These are phyloP conservation scores for Cottus gobio DNA, from an alignment of 2,113 vertebrate genomes.

Conservation along the genomic window DNA sequence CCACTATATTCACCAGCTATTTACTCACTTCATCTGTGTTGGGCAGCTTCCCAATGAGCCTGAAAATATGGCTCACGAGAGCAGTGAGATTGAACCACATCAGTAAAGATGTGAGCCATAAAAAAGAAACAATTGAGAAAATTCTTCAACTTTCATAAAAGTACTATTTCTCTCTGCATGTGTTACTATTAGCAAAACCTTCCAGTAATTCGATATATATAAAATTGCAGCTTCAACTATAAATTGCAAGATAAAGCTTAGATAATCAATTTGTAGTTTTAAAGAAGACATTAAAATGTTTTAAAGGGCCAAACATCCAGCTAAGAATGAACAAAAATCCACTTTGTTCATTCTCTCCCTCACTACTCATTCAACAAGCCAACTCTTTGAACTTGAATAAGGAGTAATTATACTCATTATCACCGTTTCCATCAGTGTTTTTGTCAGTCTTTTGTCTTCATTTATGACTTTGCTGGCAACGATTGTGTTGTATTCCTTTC, in stretches of 20 bases:
- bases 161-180: background rate
- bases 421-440: background rate
- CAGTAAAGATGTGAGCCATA: background rate
- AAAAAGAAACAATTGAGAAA: background rate
- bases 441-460: background rate
- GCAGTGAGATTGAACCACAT: background rate
- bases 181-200: background rate
- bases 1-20: background rate
- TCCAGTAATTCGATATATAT: background rate
- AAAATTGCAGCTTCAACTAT: background rate
- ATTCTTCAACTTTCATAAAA: background rate
- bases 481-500: conserved; percentile 32
- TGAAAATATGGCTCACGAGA: background rate
- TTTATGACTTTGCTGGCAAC: background rate
- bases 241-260: background rate
- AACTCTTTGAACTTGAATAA: conserved; percentile 17
- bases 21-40: background rate
- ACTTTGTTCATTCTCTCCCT: background rate
- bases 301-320: background rate
- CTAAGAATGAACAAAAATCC: background rate
- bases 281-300: background rate
- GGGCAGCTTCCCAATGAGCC: background rate
- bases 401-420: background rate
- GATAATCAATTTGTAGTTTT: background rate
- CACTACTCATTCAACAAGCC: background rate